These are phyloP conservation scores for Pseudeuparius sepicola DNA, from an alignment of 2,888 invertebrate species.

Conservation along the genomic window DNA sequence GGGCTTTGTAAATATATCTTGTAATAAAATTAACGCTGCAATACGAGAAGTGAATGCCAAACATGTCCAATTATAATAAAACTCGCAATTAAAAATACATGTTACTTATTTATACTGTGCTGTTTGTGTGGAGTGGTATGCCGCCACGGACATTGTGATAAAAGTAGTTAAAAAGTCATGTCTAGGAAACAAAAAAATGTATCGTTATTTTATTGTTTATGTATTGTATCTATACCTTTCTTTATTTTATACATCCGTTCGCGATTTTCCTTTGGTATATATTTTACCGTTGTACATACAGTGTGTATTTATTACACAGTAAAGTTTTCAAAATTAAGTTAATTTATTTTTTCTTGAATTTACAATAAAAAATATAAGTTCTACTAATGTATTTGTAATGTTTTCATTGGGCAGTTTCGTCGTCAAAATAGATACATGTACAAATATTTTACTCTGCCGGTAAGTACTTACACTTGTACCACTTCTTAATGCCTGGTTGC, in stretches of 20 bases:
- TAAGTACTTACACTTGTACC: too few relatives aligned
- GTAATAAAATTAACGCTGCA: conserved; percentile 31
- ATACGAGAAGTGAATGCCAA: conserved; percentile 35
- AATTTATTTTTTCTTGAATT: conserved; percentile 32
- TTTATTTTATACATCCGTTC: conserved; percentile 40
- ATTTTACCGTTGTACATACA: conserved; percentile 38
- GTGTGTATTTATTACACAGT: conserved; percentile 37
- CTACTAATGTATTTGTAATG: conserved; percentile 26
- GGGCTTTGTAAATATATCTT: conserved; percentile 27
- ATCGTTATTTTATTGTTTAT: conserved; percentile 40
- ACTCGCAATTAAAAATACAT: conserved; percentile 38
- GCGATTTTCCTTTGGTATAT: conserved; percentile 34
- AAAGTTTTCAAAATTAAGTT: conserved; percentile 34
- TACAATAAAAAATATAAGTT: conserved; percentile 31
- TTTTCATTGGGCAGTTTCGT: too few relatives aligned
- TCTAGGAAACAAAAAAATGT: conserved; percentile 38
- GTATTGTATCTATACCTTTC: conserved; percentile 40
- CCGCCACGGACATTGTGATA: conserved; percentile 40
- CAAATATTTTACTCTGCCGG: too few relatives aligned
- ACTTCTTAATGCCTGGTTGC: too few relatives aligned
- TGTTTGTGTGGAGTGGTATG: conserved; percentile 35
- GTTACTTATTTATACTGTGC: conserved; percentile 42
- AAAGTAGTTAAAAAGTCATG: conserved; percentile 39
- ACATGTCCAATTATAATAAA: conserved; percentile 35
- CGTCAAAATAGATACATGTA: too few relatives aligned